Evolutionary conservation across 2,888 invertebrate genomes (phyloP).

Genomic region (Brenthis ino): DNA sequence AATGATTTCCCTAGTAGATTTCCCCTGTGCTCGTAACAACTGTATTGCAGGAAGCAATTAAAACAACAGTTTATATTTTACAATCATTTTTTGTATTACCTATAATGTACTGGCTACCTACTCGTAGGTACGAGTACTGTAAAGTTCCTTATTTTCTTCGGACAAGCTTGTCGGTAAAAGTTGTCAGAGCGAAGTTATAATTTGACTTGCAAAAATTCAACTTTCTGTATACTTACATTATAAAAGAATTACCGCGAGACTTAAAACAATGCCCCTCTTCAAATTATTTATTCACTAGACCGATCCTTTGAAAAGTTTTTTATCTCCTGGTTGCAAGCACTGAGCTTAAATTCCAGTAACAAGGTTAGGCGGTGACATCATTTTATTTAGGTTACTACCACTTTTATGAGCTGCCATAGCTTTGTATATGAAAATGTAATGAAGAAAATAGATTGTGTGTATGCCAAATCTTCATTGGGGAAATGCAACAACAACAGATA

Average conservation of each 20-base stretch:
- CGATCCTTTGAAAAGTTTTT: conserved; percentile 12
- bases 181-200: too few species aligned
- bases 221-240: too few species aligned
- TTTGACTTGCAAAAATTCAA: too few species aligned
- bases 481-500: not conserved
- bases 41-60: too few species aligned
- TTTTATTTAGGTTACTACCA: conserved; percentile 36
- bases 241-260: not conserved
- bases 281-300: not conserved
- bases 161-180: too few species aligned
- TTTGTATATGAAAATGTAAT: conserved; percentile 21
- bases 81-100: too few species aligned
- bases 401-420: conserved; percentile 30
- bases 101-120: too few species aligned
- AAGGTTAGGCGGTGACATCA: conserved; percentile 29
- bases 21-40: too few species aligned
- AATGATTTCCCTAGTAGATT: too few species aligned
- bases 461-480: conserved; percentile 21
- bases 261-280: conserved; percentile 1
- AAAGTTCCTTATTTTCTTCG: too few species aligned
- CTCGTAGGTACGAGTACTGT: too few species aligned
- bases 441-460: conserved; percentile 11
- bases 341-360: conserved; percentile 20
- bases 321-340: not conserved
- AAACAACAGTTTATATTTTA: too few species aligned